Percentiles rank a stretch among this genome's conserved stretches.
Conservation (phyloP, 2,888 invertebrate genomes). For the Hypercompe scribonia region DNA sequence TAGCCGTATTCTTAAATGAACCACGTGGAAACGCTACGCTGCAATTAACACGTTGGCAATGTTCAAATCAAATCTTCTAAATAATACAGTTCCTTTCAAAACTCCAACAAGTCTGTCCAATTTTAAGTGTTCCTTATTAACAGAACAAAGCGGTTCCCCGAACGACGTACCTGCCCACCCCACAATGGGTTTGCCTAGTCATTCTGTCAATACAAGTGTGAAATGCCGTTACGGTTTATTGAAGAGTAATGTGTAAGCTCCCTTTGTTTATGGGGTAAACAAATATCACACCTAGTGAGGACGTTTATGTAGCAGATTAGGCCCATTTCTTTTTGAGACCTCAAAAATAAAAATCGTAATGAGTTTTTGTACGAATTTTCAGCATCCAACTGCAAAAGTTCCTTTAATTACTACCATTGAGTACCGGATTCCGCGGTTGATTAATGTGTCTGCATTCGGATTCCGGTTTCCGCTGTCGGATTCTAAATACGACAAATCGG, state of each 20-base stretch:
- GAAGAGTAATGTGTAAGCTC: slow-evolving; percentile 8
- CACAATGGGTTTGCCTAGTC: slow-evolving; percentile 49
- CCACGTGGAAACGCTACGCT: neutral
- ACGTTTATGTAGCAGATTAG: neutral
- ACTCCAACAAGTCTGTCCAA: slow-evolving; percentile 39
- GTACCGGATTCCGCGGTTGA: neutral
- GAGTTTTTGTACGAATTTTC: neutral
- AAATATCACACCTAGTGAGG: neutral
- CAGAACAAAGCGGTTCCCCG: slow-evolving; percentile 64
- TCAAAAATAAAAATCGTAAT: neutral
- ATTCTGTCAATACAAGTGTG: slow-evolving; percentile 22
- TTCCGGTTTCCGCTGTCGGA: neutral
- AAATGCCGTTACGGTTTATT: slow-evolving; percentile 19
- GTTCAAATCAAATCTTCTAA: neutral
- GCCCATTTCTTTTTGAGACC: neutral
- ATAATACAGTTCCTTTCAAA: neutral
- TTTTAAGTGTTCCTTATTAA: slow-evolving; percentile 49
- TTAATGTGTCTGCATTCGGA: neutral
- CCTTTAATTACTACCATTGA: neutral
- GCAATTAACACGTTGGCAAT: neutral
- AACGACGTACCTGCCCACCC: slow-evolving; percentile 61
- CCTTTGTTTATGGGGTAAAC: slow-evolving; percentile 9
- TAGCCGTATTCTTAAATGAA: neutral
- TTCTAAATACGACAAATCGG: neutral
- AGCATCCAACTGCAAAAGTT: neutral